A percentile compares a stretch with the other conserved stretches of the same genome.
These are phyloP conservation scores for Terrapene triunguis DNA, from an alignment of 2,113 vertebrate genomes.

Conservation along the genomic window DNA sequence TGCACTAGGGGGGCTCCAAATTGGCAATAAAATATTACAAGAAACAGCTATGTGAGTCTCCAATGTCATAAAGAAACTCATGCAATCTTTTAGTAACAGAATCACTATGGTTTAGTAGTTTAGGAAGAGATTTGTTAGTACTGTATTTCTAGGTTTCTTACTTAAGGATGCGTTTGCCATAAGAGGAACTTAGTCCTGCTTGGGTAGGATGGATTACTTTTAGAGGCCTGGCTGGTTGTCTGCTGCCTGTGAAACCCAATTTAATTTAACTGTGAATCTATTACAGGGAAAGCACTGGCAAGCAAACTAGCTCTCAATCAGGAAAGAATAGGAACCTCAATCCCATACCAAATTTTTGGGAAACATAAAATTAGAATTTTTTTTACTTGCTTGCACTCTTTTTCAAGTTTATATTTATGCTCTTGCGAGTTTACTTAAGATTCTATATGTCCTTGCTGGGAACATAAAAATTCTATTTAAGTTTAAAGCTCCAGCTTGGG, in stretches of 20 bases:
- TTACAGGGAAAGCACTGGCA: not conserved
- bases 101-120: conserved; percentile 23
- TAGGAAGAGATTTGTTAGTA: conserved; percentile 23
- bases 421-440: not conserved
- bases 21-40: not conserved
- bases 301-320: not conserved
- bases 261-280: not conserved
- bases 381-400: not conserved
- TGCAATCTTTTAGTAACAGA: conserved; percentile 29
- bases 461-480: not conserved
- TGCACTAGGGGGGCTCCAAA: conserved; percentile 36
- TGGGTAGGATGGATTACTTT: conserved; percentile 7
- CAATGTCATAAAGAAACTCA: conserved; percentile 15
- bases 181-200: not conserved
- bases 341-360: not conserved
- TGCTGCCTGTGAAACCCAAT: not conserved
- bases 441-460: not conserved
- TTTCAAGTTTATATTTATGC: conserved; percentile 20
- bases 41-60: conserved; percentile 10
- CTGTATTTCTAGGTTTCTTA: not conserved
- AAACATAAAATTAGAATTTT: not conserved
- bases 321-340: not conserved
- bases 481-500: not conserved
- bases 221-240: conserved; percentile 20
- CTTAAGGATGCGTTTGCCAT: conserved; percentile 33